Evolutionary conservation across 2,113 vertebrate species (phyloP).

Genomic region (Acrocephalus arundinaceus): DNA sequence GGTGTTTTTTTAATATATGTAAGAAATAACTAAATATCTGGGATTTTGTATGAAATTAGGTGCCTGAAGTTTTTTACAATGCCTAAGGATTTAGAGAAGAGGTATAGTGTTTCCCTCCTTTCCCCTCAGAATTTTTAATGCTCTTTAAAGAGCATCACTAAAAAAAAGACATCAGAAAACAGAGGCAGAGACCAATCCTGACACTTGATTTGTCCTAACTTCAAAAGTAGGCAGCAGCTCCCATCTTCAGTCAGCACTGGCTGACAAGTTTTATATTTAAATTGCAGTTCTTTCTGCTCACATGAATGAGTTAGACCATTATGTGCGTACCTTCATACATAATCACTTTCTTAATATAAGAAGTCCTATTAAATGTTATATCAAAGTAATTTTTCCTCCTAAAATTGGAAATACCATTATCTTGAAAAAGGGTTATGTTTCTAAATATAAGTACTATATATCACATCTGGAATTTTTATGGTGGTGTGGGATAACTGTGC

Average conservation of each 20-base stretch:
- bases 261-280: neutral
- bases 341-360: neutral
- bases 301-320: neutral
- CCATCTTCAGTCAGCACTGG: neutral
- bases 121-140: neutral
- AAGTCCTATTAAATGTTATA: neutral
- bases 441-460: neutral
- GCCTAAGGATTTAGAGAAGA: neutral
- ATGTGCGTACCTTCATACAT: neutral
- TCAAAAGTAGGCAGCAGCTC: neutral
- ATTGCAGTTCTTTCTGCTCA: neutral
- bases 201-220: neutral
- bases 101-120: neutral
- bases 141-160: neutral
- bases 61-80: neutral
- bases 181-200: neutral
- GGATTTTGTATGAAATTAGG: neutral
- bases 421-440: neutral
- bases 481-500: neutral
- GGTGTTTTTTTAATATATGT: neutral
- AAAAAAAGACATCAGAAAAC: neutral
- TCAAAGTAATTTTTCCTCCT: neutral
- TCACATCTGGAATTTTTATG: constrained; percentile 33
- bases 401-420: neutral
- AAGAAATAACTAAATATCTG: neutral